Evolutionary conservation across 2,888 invertebrate genomes (phyloP), one percentile per base, ranked within the genome.

Genomic region (Drosophila sordidula): DNA sequence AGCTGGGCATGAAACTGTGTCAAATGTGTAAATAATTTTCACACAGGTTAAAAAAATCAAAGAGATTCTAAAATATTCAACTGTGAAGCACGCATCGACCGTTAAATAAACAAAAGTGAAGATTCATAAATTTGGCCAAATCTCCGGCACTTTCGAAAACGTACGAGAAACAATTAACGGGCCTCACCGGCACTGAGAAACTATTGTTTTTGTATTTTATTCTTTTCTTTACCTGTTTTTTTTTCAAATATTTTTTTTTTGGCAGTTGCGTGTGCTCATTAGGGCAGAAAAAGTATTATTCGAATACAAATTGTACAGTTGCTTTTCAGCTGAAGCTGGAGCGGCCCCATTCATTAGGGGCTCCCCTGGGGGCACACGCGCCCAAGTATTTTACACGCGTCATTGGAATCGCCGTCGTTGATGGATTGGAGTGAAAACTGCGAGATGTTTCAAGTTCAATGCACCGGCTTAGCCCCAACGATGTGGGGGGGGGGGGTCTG

Each of bases 401-500:
- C 75, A 76, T 69, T 78, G 63, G 57, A 38, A 64, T 49, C 59
- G 36, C 39, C 34, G 18, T 50, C 14, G 55, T 50, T 78, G 78
- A 78, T 80, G 80, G 80, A 78, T 78, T 77, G 62, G 62, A 73
- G 65, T 67, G 69, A 80, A 72, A 59, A 71, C 65, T 64, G 63
- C 16, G 58, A 55, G 61, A 67, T 66, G 64, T 51, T 70, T 78
- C 58, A 80, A 63, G 83, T 83, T 83, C 88, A 87, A 65, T 83
- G 83, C 82, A 71, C 82, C 62, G 62, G 26, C 70, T 46, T 72
- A 52, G 51, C 52, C 49, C 42, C 39, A 55, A 44, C n/a, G 44
- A 36, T 11, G n/a, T 1, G n/a, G 1, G 41, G 11, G 5, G 12
- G 9, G 6, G 47, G 42, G 76, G 54, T n/a, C 64, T 36, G 34